Evolutionary conservation across 1,140 invertebrate species (phyloP), one percentile per base, ranked within the genome.

Genomic region (Tetraneura akinire): DNA sequence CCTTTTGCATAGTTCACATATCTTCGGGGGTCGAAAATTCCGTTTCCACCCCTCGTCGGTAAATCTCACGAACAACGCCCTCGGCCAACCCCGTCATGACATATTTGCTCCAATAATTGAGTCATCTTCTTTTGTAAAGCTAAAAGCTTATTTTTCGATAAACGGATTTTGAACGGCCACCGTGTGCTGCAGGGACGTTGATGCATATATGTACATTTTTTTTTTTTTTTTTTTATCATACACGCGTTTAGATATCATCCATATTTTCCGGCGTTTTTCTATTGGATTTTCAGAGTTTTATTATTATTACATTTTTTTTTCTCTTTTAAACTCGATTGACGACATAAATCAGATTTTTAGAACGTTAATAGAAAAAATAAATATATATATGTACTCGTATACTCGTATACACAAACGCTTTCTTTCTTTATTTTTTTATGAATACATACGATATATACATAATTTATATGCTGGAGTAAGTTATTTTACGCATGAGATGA

Each of bases 101-200:
- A 78, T 78, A 78, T 78, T 78, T 62, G 74, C 42, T 78, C 74
- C 37, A 23, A 78, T 78, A 78, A 78, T 78, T 78, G 74, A 78
- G 74, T 78, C 74, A 78, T 78, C 74, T 78, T 37, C 55, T 78
- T 78, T 62, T 78, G 53, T 78, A 78, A 78, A 78, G 51, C 74
- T 78, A 78, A 78, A 78, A 78, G 74, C 74, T 78, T 78, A 78
- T 78, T 78, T 78, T 78, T 62, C 53, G 51, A 78, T 78, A 78
- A 78, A 78, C 51, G 74, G 74, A 78, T 78, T 78, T 78, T 60
- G 53, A 78, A 78, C 23, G 74, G 74, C 74, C 74, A 78, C 74
- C 53, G 74, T 62, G 21, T 66, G 14, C 47, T 71, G 21, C 26
- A 49, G 21, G 66, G 66, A 70, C n/a, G n/a, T n/a, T 70, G 53